phyloP scores from a whole-genome alignment of 2,888 invertebrate species.

The Ormyrus rosae region DNA sequence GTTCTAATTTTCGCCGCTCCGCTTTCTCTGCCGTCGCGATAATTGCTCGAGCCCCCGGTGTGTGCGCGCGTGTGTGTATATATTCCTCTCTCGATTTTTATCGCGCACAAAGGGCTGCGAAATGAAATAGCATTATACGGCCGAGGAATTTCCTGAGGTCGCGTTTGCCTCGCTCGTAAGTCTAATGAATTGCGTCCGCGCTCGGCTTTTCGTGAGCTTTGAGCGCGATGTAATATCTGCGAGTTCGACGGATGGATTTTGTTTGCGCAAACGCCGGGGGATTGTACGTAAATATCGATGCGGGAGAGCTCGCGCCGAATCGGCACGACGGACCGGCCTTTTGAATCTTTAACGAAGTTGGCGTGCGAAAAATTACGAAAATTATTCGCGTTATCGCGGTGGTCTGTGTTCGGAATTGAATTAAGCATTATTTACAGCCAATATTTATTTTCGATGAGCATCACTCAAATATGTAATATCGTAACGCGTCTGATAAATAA shows the following conservation, averaged over 20 bases:
- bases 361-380: too few species aligned
- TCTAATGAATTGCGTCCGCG: slow-evolving; percentile 19
- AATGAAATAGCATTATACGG: slow-evolving; percentile 12
- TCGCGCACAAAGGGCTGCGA: not conserved
- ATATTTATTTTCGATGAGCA: too few species aligned
- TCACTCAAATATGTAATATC: too few species aligned
- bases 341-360: too few species aligned
- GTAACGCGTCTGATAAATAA: too few species aligned
- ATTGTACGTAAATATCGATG: not conserved
- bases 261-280: not conserved
- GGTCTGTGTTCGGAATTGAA: too few species aligned
- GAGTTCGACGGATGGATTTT: slow-evolving; percentile 8
- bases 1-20: slow-evolving; percentile 32
- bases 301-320: too few species aligned
- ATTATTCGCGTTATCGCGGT: too few species aligned
- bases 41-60: slow-evolving; percentile 26
- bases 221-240: not conserved
- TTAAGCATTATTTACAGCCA: too few species aligned
- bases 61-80: not conserved
- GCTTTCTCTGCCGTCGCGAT: slow-evolving; percentile 13
- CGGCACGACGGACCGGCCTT: too few species aligned
- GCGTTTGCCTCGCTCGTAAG: slow-evolving; percentile 23
- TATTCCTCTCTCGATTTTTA: not conserved
- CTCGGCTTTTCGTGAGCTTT: too few species aligned
- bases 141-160: not conserved